phyloP scores from a whole-genome alignment of 2,888 invertebrate species.

The Hyposoter dolosus region DNA sequence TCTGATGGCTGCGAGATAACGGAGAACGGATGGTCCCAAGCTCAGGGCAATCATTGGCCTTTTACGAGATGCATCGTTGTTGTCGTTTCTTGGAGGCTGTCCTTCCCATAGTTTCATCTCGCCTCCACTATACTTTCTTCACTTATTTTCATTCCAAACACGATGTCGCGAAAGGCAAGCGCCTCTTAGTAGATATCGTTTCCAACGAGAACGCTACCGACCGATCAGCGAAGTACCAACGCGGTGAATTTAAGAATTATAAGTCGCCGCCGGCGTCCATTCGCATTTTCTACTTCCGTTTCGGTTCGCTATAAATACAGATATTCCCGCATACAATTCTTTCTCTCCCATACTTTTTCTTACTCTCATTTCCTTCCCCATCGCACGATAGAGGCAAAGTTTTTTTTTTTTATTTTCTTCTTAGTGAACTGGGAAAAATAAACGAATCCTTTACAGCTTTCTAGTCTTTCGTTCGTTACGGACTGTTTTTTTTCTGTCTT shows the following conservation, averaged over 20 bases:
- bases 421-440: conserved; percentile 27
- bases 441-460: neutral
- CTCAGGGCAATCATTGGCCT: conserved; percentile 71
- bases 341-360: conserved; percentile 9
- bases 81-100: conserved; percentile 57
- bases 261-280: conserved; percentile 55
- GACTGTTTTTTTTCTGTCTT: neutral
- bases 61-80: conserved; percentile 71
- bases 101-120: conserved; percentile 41
- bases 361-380: neutral
- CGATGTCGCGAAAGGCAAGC: conserved; percentile 6
- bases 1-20: conserved; percentile 44
- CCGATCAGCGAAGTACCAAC: conserved; percentile 30
- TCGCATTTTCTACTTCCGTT: conserved; percentile 59
- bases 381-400: conserved; percentile 4
- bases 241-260: conserved; percentile 51
- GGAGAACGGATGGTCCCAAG: conserved; percentile 49
- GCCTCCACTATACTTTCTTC: conserved; percentile 16
- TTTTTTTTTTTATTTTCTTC: conserved; percentile 1
- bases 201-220: conserved; percentile 23
- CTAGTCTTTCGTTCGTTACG: neutral
- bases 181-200: neutral
- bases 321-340: neutral
- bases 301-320: conserved; percentile 26
- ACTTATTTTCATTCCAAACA: conserved; percentile 40